Evolutionary conservation across 2,113 vertebrate genomes (phyloP).

Genomic region (Antennarius striatus): DNA sequence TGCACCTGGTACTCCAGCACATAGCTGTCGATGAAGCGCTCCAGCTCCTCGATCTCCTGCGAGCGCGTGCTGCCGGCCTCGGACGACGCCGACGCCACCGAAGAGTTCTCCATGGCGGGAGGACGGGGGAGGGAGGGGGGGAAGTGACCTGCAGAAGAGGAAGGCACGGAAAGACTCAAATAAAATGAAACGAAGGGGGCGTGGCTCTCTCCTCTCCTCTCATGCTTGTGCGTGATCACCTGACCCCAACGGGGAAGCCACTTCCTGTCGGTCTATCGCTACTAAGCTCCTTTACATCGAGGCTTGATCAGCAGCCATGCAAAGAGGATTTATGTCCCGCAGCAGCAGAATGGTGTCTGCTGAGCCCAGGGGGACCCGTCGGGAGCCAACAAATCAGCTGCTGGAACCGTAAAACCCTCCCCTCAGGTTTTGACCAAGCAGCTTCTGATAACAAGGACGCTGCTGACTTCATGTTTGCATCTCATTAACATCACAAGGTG

Average conservation of each 20-base stretch:
- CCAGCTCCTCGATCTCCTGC: constrained; percentile 96
- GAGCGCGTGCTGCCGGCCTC: constrained; percentile 96
- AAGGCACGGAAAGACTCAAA: not conserved
- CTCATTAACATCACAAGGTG: no score
- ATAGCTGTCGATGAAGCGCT: constrained; percentile 97
- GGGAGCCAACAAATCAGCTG: constrained; percentile 42
- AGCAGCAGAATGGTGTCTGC: constrained; percentile 63
- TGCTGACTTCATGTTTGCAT: no score
- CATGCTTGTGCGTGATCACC: constrained; percentile 53
- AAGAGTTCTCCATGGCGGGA: constrained; percentile 93
- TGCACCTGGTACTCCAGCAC: constrained; percentile 98
- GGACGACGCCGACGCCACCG: constrained; percentile 92
- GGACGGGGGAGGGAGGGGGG: constrained; percentile 25
- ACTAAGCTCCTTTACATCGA: constrained; percentile 80
- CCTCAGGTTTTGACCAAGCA: constrained; percentile 27
- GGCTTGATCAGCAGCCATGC: constrained; percentile 69
- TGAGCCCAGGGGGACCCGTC: constrained; percentile 53
- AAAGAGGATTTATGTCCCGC: constrained; percentile 80
- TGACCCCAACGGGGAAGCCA: constrained; percentile 61
- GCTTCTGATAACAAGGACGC: no score
- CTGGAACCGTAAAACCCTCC: constrained; percentile 28
- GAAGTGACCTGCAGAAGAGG: constrained; percentile 50
- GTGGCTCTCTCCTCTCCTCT: constrained; percentile 15
- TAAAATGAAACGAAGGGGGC: not conserved
- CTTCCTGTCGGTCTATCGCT: constrained; percentile 53